Evolutionary conservation across 2,888 invertebrate genomes (phyloP).

Genomic region (Erpobdella octoculata): DNA sequence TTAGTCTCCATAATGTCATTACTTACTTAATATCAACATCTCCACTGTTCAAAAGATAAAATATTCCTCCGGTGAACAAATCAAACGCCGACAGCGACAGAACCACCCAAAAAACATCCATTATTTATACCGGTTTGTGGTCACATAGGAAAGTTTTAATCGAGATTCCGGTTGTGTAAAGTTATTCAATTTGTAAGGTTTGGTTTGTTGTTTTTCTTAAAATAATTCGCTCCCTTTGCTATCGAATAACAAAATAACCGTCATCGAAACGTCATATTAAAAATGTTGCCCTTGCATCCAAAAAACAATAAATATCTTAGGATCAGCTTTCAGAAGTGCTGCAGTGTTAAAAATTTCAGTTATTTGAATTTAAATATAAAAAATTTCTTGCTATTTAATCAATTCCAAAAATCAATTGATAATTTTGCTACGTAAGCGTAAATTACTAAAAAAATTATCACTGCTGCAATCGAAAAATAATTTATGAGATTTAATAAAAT

Average conservation of each 20-base stretch:
- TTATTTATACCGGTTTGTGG: not conserved
- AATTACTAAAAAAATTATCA: too few species aligned
- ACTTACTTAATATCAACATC: not conserved
- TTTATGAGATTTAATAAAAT: too few species aligned
- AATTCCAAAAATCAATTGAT: too few species aligned
- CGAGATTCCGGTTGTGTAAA: not conserved
- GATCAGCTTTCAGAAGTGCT: too few species aligned
- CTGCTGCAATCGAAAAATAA: too few species aligned
- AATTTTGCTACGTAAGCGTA: too few species aligned
- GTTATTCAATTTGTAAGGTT: not conserved
- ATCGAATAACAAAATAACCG: conserved; percentile 6
- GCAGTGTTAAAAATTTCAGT: too few species aligned
- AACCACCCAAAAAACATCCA: not conserved
- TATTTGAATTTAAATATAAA: too few species aligned
- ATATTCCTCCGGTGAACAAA: conserved; percentile 6
- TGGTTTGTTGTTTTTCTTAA: conserved; percentile 6
- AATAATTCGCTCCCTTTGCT: not conserved
- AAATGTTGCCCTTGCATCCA: not conserved
- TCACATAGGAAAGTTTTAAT: not conserved
- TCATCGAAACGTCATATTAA: conserved; percentile 1
- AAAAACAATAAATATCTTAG: too few species aligned
- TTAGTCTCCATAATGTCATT: not conserved
- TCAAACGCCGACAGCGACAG: conserved; percentile 10
- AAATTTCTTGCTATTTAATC: too few species aligned
- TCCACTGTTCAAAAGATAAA: not conserved